phyloP scores from a whole-genome alignment of 2,797 vertebrate genomes.

The Lateolabrax maculatus region DNA sequence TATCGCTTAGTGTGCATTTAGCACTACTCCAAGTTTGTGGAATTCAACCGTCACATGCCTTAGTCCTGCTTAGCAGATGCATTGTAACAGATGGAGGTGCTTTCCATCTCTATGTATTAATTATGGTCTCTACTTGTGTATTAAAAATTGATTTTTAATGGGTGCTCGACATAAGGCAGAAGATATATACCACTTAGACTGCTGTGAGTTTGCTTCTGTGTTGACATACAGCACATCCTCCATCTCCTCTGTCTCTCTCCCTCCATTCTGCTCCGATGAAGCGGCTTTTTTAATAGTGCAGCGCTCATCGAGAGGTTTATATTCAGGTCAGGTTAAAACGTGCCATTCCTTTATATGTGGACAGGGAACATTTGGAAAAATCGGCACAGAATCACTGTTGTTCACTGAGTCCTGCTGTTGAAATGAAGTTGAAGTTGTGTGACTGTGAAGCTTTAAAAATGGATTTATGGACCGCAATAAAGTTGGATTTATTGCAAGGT shows the following conservation, averaged over 20 bases:
- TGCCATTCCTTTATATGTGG: background rate
- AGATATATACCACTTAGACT: constrained; percentile 7
- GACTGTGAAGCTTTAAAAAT: constrained; percentile 11
- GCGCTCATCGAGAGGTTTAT: constrained; percentile 6
- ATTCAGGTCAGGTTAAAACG: constrained; percentile 12
- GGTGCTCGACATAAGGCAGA: constrained; percentile 17
- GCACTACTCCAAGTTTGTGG: constrained; percentile 23
- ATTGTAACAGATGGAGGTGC: constrained; percentile 52
- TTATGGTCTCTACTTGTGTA: constrained; percentile 51
- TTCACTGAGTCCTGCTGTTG: background rate
- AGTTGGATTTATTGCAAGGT: background rate
- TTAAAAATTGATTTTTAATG: constrained; percentile 60
- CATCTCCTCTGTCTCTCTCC: background rate
- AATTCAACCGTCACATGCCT: constrained; percentile 21
- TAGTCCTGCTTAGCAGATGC: constrained; percentile 41
- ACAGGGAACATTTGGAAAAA: constrained; percentile 5
- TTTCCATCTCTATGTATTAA: constrained; percentile 58
- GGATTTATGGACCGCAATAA: background rate
- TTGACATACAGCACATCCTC: constrained; percentile 1
- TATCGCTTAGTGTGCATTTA: constrained; percentile 64
- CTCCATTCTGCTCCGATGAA: constrained; percentile 25
- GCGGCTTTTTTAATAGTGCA: background rate
- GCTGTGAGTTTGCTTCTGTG: constrained; percentile 40
- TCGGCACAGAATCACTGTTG: background rate
- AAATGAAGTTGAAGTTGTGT: background rate